phyloP scores from a whole-genome alignment of 2,113 vertebrate genomes.

The Chaetodon trifascialis region DNA sequence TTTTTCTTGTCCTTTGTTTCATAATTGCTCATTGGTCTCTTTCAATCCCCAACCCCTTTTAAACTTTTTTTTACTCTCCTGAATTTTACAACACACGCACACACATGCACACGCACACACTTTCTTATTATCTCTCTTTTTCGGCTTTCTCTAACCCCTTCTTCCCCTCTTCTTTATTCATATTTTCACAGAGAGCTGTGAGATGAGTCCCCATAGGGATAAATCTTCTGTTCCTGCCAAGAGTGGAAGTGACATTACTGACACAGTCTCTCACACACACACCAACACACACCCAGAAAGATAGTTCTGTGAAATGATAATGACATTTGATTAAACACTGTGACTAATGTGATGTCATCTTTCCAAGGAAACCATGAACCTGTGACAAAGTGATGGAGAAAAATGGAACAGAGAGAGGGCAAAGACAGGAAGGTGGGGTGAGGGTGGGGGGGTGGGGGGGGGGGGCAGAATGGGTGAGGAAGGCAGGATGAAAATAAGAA shows the following conservation, averaged over 20 bases:
- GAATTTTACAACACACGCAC: conserved; percentile 8
- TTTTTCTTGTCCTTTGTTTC: conserved; percentile 29
- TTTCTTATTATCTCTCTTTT: neutral
- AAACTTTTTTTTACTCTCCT: conserved; percentile 17
- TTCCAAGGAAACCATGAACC: conserved; percentile 56
- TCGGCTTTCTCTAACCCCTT: neutral
- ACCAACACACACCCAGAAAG: conserved; percentile 1
- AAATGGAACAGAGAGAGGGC: conserved; percentile 40
- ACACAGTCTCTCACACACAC: conserved; percentile 9
- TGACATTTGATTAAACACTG: conserved; percentile 77
- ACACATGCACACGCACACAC: conserved; percentile 6
- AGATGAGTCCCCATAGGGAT: conserved; percentile 49
- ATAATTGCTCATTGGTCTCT: conserved; percentile 21
- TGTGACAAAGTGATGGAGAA: conserved; percentile 56
- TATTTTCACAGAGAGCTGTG: conserved; percentile 33
- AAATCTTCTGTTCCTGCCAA: conserved; percentile 44
- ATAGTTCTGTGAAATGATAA: conserved; percentile 69
- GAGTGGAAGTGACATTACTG: conserved; percentile 63
- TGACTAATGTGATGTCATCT: conserved; percentile 71
- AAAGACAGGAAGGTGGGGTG: neutral
- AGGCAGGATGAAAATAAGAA: conserved; percentile 1
- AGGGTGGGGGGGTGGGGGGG: neutral
- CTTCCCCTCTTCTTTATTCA: conserved; percentile 24
- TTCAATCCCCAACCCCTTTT: conserved; percentile 7
- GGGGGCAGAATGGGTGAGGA: conserved; percentile 4